These are phyloP conservation scores for Heteropelma amictum DNA, from an alignment of 2,888 invertebrate species.

Conservation along the genomic window DNA sequence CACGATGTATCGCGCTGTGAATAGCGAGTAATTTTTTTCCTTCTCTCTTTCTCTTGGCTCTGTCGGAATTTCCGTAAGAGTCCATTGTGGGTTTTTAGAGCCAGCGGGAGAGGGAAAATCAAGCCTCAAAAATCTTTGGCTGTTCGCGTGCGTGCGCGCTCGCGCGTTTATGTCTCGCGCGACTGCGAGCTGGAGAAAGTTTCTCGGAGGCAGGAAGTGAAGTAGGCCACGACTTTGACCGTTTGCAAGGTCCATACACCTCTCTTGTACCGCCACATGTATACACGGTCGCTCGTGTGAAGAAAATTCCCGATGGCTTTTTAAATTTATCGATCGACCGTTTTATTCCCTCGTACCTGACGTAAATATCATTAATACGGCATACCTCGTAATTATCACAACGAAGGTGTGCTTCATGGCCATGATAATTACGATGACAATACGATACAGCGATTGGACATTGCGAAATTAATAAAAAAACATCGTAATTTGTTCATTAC, in stretches of 20 bases:
- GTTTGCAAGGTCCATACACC: slow-evolving; percentile 77
- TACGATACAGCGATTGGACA: background rate
- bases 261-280: slow-evolving; percentile 56
- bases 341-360: too few relatives aligned
- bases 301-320: slow-evolving; percentile 42
- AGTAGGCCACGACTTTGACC: slow-evolving; percentile 78
- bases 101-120: slow-evolving; percentile 23
- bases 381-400: background rate
- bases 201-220: slow-evolving; percentile 73
- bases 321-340: background rate
- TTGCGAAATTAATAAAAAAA: too few relatives aligned
- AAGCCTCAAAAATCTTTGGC: slow-evolving; percentile 9
- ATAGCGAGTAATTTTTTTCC: too few relatives aligned
- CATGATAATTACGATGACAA: slow-evolving; percentile 33
- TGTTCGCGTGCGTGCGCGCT: background rate
- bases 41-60: background rate
- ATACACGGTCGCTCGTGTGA: slow-evolving; percentile 19
- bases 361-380: too few relatives aligned
- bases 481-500: too few relatives aligned
- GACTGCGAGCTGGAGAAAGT: slow-evolving; percentile 75
- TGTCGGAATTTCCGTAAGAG: slow-evolving; percentile 35
- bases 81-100: slow-evolving; percentile 11
- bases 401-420: background rate
- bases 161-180: slow-evolving; percentile 30
- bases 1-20: background rate